phyloP scores from a whole-genome alignment of 2,797 vertebrate genomes.

The Acanthis flammea region DNA sequence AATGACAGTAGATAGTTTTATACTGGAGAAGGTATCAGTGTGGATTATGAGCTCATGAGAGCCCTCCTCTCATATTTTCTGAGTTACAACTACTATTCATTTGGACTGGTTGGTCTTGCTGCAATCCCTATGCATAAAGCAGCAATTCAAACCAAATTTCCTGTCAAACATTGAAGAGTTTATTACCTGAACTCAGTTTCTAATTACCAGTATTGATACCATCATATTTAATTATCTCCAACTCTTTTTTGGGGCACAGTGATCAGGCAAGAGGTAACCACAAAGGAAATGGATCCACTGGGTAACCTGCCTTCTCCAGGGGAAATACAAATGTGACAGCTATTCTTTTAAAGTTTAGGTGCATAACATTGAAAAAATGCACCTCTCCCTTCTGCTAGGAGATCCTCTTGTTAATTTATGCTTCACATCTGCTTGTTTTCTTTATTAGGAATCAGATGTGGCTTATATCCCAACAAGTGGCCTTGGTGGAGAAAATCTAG shows the following conservation, averaged over 20 bases:
- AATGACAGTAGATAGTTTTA: background rate
- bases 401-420: background rate
- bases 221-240: background rate
- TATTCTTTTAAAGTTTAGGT: background rate
- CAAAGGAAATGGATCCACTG: background rate
- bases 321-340: background rate
- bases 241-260: background rate
- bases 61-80: background rate
- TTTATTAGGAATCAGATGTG: constrained; percentile 90
- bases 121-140: background rate
- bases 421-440: constrained; percentile 3
- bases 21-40: background rate
- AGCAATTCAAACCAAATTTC: background rate
- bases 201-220: background rate
- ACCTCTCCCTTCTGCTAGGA: background rate
- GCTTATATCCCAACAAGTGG: constrained; percentile 95
- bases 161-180: background rate
- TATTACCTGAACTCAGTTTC: background rate
- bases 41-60: background rate
- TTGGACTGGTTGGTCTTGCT: background rate
- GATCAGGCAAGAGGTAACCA: background rate
- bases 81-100: background rate
- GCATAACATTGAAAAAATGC: background rate
- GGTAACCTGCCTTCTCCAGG: background rate
- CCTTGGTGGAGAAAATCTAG: constrained; percentile 93